Evolutionary conservation across 2,888 invertebrate species (phyloP), one percentile per base, ranked within the genome.

Genomic region (Cephus runcator): DNA sequence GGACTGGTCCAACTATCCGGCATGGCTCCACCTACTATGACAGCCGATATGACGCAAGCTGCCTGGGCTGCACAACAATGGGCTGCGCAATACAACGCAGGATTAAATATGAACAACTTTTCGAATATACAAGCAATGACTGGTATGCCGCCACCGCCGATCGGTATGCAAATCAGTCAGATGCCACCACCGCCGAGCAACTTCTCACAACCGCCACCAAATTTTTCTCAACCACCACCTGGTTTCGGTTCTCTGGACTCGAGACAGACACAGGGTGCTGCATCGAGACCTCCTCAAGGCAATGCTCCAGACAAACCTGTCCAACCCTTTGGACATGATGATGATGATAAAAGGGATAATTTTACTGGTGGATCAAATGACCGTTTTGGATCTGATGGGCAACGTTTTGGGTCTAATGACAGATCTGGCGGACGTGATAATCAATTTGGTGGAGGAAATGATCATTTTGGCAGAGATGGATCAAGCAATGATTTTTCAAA

Each of bases 1-100:
- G 15, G 79, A 12, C 69, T 68, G 75, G 68, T 33, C 4, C 75
- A 75, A 68, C 40, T 30, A 3, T 71, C 71, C 31, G 34, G 71
- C 31, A 81, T 84, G 69, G 83, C 82, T 56, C 75, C 80, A 15
- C 85, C 88, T 1, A 81, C 81, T 12, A 84, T 86, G 80, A 84
- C 87, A 33, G 83, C 86, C 1, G 88, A 86, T 56, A 85, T 89
- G 84, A 86, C 77, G 76, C 85, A 87, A 69, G 84, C 87, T 11
- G 81, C 87, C 69, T 91, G 91, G 91, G 87, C 84, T 40, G 83
- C 87, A 30, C 90, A 90, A 40, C 90, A 89, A 74, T 91, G 91
- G 91, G 81, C 85, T 4, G 82, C 87, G 3, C 91, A 90, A 73
- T 90, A 90, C 73, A 90, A 87, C 79, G 75, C 88, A 4, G 85